phyloP scores from a whole-genome alignment of 2,113 vertebrate genomes.

The Neogobius melanostomus region DNA sequence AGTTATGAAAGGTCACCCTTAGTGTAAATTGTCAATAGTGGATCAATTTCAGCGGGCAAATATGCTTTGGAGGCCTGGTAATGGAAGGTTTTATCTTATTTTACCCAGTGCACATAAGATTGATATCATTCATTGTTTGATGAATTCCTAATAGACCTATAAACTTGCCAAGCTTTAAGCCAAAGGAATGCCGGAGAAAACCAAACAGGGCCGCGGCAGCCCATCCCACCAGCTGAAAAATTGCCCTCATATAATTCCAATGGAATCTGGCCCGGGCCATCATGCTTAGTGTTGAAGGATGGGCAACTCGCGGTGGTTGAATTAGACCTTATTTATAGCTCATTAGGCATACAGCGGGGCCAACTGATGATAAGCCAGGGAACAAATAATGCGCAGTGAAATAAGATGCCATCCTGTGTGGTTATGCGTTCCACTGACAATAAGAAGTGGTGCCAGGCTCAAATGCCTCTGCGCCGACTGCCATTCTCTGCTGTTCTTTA shows the following conservation, averaged over 20 bases:
- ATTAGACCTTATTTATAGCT: slow-evolving; percentile 72
- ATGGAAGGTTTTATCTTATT: slow-evolving; percentile 79
- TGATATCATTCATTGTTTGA: slow-evolving; percentile 74
- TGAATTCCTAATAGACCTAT: slow-evolving; percentile 80
- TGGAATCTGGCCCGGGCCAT: slow-evolving; percentile 63
- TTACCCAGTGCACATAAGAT: slow-evolving; percentile 69
- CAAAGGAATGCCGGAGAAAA: slow-evolving; percentile 66
- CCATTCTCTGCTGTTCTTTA: slow-evolving; percentile 32
- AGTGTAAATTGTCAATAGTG: slow-evolving; percentile 79
- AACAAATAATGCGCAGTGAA: slow-evolving; percentile 68
- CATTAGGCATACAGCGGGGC: slow-evolving; percentile 63
- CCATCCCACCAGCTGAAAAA: slow-evolving; percentile 72
- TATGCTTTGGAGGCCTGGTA: slow-evolving; percentile 72
- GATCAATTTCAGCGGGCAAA: slow-evolving; percentile 75
- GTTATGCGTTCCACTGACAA: slow-evolving; percentile 63
- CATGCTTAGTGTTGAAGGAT: slow-evolving; percentile 68
- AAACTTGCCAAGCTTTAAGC: slow-evolving; percentile 71
- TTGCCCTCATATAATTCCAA: slow-evolving; percentile 75
- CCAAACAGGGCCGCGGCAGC: slow-evolving; percentile 54
- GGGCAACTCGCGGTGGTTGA: slow-evolving; percentile 60
- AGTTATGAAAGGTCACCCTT: slow-evolving; percentile 75
- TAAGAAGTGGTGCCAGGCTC: slow-evolving; percentile 44
- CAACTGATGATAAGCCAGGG: slow-evolving; percentile 62
- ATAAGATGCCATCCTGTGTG: slow-evolving; percentile 55
- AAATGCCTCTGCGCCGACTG: slow-evolving; percentile 57